A percentile compares a stretch with the other conserved stretches of the same genome.
These are phyloP conservation scores for Thaumatotibia leucotreta DNA, from an alignment of 1,140 invertebrate species.

Conservation along the genomic window DNA sequence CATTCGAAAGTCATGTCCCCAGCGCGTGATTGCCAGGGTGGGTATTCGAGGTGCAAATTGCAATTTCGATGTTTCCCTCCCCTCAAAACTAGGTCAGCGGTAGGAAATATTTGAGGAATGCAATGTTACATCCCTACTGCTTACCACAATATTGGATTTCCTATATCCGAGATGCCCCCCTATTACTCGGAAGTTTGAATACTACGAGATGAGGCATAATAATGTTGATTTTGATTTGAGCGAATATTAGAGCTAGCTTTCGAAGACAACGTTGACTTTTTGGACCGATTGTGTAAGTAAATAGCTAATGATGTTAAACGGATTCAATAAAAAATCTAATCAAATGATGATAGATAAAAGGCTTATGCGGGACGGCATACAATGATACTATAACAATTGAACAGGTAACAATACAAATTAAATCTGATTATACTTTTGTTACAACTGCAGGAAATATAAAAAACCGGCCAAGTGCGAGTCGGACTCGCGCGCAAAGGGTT, in stretches of 20 bases:
- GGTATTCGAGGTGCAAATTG: not conserved
- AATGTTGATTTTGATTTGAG: not conserved
- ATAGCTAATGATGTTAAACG: not conserved
- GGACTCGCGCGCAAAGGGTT: no score
- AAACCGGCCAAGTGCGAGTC: no score
- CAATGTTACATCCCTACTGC: not conserved
- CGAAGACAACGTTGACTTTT: not conserved
- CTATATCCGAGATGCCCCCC: not conserved
- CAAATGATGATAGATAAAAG: not conserved
- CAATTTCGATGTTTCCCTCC: conserved; percentile 4
- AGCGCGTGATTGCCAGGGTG: not conserved
- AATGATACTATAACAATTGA: not conserved
- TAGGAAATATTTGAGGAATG: conserved; percentile 2
- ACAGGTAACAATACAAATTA: not conserved
- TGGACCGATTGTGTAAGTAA: not conserved
- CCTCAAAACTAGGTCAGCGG: not conserved
- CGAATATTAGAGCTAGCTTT: not conserved
- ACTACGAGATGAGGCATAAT: not conserved
- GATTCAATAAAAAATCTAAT: not conserved
- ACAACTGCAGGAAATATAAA: conserved; percentile 3
- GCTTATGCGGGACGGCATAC: not conserved
- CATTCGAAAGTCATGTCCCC: not conserved
- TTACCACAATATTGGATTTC: not conserved
- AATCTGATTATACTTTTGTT: not conserved
- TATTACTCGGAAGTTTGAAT: not conserved